These are phyloP conservation scores for Parelbella ahira DNA, from an alignment of 2,888 invertebrate genomes.

Conservation along the genomic window DNA sequence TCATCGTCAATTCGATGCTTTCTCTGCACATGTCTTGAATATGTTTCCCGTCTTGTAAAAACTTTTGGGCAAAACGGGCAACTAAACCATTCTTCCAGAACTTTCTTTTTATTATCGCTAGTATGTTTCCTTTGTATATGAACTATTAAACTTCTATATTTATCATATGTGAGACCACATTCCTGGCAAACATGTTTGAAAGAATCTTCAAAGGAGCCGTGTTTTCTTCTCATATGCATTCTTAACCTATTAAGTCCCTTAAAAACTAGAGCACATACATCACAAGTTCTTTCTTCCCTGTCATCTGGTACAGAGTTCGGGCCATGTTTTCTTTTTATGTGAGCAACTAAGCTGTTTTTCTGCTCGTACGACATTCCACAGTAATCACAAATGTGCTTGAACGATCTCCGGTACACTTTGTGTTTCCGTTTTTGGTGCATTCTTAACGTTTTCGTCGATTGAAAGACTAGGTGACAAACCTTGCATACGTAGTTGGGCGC, in stretches of 20 bases:
- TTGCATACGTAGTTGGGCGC: constrained; percentile 49
- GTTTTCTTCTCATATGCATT: constrained; percentile 70
- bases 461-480: constrained; percentile 68
- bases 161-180: constrained; percentile 67
- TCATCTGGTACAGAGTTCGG: constrained; percentile 52
- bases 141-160: constrained; percentile 60
- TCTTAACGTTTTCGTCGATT: constrained; percentile 52
- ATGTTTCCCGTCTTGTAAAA: constrained; percentile 64
- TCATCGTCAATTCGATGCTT: constrained; percentile 58
- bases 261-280: constrained; percentile 65
- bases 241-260: constrained; percentile 60
- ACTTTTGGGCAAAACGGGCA: constrained; percentile 67
- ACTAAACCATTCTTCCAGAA: constrained; percentile 51
- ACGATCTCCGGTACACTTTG: constrained; percentile 50
- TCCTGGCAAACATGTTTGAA: constrained; percentile 59
- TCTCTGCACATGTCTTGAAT: constrained; percentile 64
- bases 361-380: constrained; percentile 67
- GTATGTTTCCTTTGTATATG: constrained; percentile 65
- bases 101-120: constrained; percentile 38
- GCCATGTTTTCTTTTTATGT: constrained; percentile 65
- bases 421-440: constrained; percentile 67
- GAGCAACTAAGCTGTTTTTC: constrained; percentile 64
- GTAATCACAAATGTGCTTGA: constrained; percentile 59
- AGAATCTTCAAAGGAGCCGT: constrained; percentile 57
- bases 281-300: constrained; percentile 56